Base-by-base conservation (phyloP, 1,140 invertebrate genomes). In the Lepidostoma basale region DNA sequence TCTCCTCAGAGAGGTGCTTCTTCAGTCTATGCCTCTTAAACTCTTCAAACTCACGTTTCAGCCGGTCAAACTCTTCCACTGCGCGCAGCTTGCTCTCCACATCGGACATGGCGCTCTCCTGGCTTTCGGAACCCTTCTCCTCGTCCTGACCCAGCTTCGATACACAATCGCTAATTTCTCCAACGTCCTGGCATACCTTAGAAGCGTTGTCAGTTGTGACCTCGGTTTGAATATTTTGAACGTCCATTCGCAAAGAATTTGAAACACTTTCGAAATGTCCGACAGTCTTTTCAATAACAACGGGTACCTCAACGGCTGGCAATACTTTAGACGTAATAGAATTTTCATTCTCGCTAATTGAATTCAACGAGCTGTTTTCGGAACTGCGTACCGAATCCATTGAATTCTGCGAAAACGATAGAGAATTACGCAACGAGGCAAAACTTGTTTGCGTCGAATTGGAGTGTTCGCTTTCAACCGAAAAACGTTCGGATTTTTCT, bases 21-120 rank as follows among this genome's bases (percentile, higher is more conserved):
- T 40, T 60, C 9, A 60, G 22, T n/a, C 39, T 20, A 16, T 60
- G 36, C 9, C 56, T 40, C 23, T 40, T 60, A 9, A 60, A 60
- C 56, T 60, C 56, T 22, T 60, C 56, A 42, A 60, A 60, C 23
- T 60, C 56, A 16, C 56, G 40, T 23, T 60, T 60, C 8, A 60
- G 16, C 20, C 56, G 18, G 56, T 60, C 56, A 25, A 60, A 60
- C 36, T 60, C 56, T 60, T 60, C 39, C 1, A 60, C 39, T 3
- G 56, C 23, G 12, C 36, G 40, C 10, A 22, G 36, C 8, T 60
- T 40, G 12, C 56, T 42, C n/a, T 60, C 56, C 9, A 36, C 18
- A 30, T 56, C 52, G 10, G 44, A 47, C 1, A 3, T 2, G 33
- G 14, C 33, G 5, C 33, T 45, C 42, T 45, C 42, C 6, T 6